Base-by-base conservation (phyloP, 1,140 invertebrate species). In the Aradophagus sp. region DNA sequence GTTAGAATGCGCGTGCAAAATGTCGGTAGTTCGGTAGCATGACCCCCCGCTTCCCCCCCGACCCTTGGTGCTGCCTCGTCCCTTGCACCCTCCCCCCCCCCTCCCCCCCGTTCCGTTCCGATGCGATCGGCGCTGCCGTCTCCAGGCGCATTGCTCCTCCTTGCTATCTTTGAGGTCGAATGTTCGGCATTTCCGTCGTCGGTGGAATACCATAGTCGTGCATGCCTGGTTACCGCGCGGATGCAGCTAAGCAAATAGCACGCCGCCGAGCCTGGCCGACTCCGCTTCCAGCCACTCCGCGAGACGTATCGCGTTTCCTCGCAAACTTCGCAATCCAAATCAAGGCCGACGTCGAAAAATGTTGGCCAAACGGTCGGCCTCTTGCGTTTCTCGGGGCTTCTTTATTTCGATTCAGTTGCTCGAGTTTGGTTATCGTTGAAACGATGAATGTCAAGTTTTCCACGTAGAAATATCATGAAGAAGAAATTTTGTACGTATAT, bases 181-280 rank as follows among this genome's bases (percentile, higher is more conserved):
- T 72, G 68, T 72, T 72, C 68, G 68, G 68, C 61, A 72, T 72
- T 72, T 72, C 69, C 69, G 69, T 62, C 62, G 62, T 66, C 56
- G 41, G 61, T 66, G 61, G 61, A 72, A 72, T 72, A 53, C 69
- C 69, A 56, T 48, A 56, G 41, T 48, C 53, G 56, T 75, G 69
- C 61, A 61, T 62, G 56, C 55, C 32, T 47, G 47, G 29, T 66
- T 48, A 36, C 50, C 44, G 53, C 63, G 34, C 45, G 34, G 42
- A 55, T 59, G 32, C 55, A 47, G 53, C 65, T 68, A 68, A 68
- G 53, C 65, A 59, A 59, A 59, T 68, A 68, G 55, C 65, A 48
- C 55, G 29, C 17, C 55, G 29, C 17, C 27, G 27, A 34, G 38
- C 20, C 39, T 23, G 11, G 39, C 52, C 23, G 26, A 20, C 23